These are phyloP conservation scores for Passer montanus DNA, from an alignment of 2,113 vertebrate species.

Conservation along the genomic window DNA sequence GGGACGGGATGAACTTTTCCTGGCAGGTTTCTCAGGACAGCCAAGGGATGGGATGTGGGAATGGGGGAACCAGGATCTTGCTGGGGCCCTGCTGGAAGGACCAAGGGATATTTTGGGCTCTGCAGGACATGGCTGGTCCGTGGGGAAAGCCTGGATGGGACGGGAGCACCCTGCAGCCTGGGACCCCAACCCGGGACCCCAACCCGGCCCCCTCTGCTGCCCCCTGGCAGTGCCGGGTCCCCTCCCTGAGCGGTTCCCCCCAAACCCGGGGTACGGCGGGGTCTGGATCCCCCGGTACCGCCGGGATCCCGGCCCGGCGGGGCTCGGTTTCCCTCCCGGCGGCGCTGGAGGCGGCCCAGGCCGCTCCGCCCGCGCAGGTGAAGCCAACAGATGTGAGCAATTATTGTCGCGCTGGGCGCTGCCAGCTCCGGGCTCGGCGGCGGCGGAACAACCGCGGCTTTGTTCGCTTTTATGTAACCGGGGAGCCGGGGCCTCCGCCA, in stretches of 20 bases:
- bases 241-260: neutral
- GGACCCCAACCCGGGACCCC: no score
- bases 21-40: neutral
- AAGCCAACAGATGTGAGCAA: constrained; percentile 40
- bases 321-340: neutral
- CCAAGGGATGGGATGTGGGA: neutral
- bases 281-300: neutral
- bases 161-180: no score
- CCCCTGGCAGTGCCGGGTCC: accelerated
- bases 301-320: neutral
- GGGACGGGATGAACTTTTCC: neutral
- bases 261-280: accelerated
- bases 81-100: no score
- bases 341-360: neutral
- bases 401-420: neutral
- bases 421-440: neutral
- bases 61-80: neutral
- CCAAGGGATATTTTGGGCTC: neutral
- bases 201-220: neutral
- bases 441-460: constrained; percentile 23
- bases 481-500: neutral
- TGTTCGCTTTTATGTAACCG: constrained; percentile 14
- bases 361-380: neutral
- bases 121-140: neutral
- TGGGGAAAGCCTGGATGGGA: neutral